Base-by-base conservation (phyloP, 2,113 vertebrate genomes). In the Macheiramphus alcinus region DNA sequence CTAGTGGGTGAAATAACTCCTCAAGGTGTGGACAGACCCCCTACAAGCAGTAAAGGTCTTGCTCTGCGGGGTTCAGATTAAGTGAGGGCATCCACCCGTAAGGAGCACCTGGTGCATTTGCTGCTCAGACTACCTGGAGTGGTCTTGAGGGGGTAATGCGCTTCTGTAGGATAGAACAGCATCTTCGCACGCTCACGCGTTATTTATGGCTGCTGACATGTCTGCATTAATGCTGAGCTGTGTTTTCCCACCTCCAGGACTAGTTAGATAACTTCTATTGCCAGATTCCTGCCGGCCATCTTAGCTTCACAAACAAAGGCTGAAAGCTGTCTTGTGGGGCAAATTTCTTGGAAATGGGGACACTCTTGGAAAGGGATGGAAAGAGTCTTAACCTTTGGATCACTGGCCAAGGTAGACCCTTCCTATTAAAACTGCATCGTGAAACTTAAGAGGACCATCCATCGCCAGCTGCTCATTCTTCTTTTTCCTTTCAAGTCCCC, bases 151-250 rank as follows among this genome's bases (percentile, higher is more conserved):
- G 10, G 15, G 4, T 55, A 58, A 90, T 31, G 22, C 22, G n/a
- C 10, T 79, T 82, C 65, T 16, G 15, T 11, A 67, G 36, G 53
- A 80, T 42, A 90, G 92, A 95, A 52, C n/a, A 50, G 26, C 2
- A 0, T 52, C 32, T 84, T 86, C 3, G 0, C 52, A 29, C 6
- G 7, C 29, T 74, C 38, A 17, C 0, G 0, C 3, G 11, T 66
- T 78, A 56, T 92, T 95, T 90, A 74, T 55, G 63, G 59, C 63
- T 84, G 32, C n/a, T 93, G 45, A 47, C 8, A 47, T 25, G 13
- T 38, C n/a, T 22, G 40, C 62, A 61, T 79, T 70, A 73, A 52
- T 2, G 18, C 26, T 50, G 36, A 86, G 23, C 38, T 80, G n/a
- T 58, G 36, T 66, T 90, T 92, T 88, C 36, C 26, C 38, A 74